Evolutionary conservation across 1,140 invertebrate species (phyloP).

Genomic region (Periplaneta americana): DNA sequence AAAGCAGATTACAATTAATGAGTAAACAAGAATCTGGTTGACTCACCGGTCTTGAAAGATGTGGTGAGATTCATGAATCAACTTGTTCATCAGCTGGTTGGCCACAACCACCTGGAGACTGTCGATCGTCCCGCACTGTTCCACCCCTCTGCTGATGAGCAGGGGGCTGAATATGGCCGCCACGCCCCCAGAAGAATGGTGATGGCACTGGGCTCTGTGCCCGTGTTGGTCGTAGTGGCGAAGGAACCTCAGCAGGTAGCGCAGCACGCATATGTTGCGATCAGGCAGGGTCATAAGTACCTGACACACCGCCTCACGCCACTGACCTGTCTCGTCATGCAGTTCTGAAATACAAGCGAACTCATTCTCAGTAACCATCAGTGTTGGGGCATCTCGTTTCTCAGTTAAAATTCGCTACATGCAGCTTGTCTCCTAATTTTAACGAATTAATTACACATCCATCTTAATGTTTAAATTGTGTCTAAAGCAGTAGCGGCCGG

Average conservation of each 20-base stretch:
- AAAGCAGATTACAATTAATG: no score
- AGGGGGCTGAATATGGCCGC: constrained; percentile 1
- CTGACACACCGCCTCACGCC: constrained; percentile 7
- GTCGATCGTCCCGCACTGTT: not conserved
- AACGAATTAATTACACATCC: no score
- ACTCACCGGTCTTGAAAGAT: not conserved
- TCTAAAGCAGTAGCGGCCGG: no score
- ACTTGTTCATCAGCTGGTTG: constrained; percentile 3
- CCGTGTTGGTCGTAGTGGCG: not conserved
- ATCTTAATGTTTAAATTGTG: no score
- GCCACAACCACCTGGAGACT: not conserved
- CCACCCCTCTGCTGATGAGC: not conserved
- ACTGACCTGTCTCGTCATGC: not conserved
- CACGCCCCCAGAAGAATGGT: not conserved
- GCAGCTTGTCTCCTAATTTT: no score
- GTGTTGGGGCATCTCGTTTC: no score
- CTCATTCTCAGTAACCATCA: not conserved
- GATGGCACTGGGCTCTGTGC: not conserved
- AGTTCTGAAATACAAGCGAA: not conserved
- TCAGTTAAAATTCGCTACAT: no score
- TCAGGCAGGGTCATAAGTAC: constrained; percentile 1
- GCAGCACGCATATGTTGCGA: not conserved
- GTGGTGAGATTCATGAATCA: not conserved
- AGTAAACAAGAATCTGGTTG: no score
- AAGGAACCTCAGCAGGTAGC: constrained; percentile 8